These are phyloP conservation scores for Sylvia atricapilla DNA, from an alignment of 2,113 vertebrate species.

Conservation along the genomic window DNA sequence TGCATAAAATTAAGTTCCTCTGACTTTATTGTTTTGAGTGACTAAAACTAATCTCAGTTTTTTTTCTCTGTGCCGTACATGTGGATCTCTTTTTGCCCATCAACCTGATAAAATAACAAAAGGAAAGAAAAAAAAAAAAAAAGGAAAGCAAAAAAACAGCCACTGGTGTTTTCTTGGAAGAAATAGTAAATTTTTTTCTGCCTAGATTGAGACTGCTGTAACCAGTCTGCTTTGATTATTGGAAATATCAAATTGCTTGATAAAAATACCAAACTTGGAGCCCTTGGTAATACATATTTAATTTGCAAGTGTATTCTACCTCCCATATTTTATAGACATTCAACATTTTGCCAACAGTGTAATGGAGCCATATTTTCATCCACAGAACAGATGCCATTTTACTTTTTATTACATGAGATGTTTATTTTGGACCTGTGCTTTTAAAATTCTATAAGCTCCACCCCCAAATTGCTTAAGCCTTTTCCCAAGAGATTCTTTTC, in stretches of 20 bases:
- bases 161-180: background rate
- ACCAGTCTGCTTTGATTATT: slow-evolving; percentile 3
- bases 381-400: background rate
- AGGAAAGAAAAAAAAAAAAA: background rate
- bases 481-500: background rate
- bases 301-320: background rate
- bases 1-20: background rate
- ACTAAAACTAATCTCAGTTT: background rate
- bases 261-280: background rate
- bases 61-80: background rate
- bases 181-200: background rate
- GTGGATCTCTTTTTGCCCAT: background rate
- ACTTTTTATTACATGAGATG: background rate
- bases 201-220: background rate
- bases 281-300: background rate
- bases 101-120: background rate
- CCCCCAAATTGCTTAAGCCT: background rate
- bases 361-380: background rate
- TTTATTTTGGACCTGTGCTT: slow-evolving; percentile 3
- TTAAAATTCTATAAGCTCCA: background rate
- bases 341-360: background rate
- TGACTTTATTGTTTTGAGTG: background rate
- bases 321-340: slow-evolving; percentile 24
- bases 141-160: background rate
- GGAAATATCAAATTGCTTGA: background rate